Evolutionary conservation across 2,113 vertebrate genomes (phyloP).

Genomic region (Clarias batrachus): DNA sequence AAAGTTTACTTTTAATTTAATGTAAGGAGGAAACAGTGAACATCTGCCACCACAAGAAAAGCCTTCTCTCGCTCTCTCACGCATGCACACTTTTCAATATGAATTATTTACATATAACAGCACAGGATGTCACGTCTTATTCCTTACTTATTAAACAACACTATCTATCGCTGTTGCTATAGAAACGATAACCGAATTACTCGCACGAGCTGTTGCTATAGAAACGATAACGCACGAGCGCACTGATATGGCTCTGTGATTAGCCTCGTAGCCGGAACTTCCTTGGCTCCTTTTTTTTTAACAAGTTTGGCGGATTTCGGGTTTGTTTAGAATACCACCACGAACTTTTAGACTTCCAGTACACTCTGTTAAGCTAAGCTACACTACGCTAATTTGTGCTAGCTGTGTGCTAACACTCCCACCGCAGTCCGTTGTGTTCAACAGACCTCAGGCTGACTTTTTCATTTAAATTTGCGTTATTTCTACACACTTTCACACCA

Average conservation of each 20-base stretch:
- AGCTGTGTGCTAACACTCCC: conserved; percentile 21
- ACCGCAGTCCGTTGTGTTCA: not conserved
- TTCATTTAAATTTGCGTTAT: too few relatives aligned
- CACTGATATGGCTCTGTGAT: not conserved
- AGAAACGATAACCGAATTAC: not conserved
- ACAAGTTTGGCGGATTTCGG: not conserved
- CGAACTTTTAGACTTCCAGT: not conserved
- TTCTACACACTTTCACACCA: not conserved
- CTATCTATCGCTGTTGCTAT: not conserved
- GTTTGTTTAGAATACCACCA: not conserved
- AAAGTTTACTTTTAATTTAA: too few relatives aligned
- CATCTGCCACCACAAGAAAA: too few relatives aligned
- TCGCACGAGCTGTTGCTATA: not conserved
- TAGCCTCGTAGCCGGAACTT: not conserved
- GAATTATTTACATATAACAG: not conserved
- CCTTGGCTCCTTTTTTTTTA: not conserved
- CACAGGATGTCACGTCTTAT: not conserved
- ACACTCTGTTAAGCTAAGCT: not conserved
- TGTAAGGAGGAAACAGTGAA: too few relatives aligned
- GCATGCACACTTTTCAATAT: not conserved
- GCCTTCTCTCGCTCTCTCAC: too few relatives aligned
- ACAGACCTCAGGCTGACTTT: not conserved
- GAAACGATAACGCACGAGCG: not conserved
- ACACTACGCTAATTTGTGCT: not conserved
- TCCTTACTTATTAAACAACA: not conserved